phyloP scores from a whole-genome alignment of 2,113 vertebrate genomes.

The Pluvialis apricaria region DNA sequence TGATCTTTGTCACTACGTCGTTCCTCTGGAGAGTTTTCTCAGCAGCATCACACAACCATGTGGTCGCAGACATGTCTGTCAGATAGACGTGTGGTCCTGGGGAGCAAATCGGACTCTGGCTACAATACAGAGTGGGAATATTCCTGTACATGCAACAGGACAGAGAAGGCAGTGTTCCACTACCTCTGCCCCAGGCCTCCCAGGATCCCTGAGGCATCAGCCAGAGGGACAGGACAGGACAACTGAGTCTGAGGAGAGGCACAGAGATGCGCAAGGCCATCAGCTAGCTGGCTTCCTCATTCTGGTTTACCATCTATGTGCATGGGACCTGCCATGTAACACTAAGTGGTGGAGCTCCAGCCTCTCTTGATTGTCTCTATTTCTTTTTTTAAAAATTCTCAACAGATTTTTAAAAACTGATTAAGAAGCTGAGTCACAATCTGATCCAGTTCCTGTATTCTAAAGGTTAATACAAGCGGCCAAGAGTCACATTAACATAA shows the following conservation, averaged over 20 bases:
- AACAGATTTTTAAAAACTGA: not conserved
- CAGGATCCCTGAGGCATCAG: not conserved
- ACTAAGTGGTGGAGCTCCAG: not conserved
- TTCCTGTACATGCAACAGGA: not conserved
- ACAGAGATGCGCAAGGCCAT: accelerated
- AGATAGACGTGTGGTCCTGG: not conserved
- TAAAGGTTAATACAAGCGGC: not conserved
- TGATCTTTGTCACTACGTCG: not conserved
- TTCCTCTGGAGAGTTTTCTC: not conserved
- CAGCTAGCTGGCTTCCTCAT: not conserved
- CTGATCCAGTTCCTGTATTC: not conserved
- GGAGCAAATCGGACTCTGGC: not conserved
- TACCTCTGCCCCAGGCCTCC: not conserved
- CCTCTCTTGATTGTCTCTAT: not conserved
- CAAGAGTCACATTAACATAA: not conserved
- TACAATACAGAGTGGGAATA: not conserved
- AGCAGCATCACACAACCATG: not conserved
- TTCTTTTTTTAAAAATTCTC: not conserved
- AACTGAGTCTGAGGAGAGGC: not conserved
- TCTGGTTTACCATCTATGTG: not conserved
- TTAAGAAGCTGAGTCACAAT: not conserved
- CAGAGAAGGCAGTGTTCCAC: not conserved
- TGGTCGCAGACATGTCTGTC: not conserved
- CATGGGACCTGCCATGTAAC: not conserved
- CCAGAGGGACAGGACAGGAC: not conserved